Percentiles rank a stretch among this genome's conserved stretches.
phyloP scores from a whole-genome alignment of 2,113 vertebrate genomes.

The Falco punctatus region DNA sequence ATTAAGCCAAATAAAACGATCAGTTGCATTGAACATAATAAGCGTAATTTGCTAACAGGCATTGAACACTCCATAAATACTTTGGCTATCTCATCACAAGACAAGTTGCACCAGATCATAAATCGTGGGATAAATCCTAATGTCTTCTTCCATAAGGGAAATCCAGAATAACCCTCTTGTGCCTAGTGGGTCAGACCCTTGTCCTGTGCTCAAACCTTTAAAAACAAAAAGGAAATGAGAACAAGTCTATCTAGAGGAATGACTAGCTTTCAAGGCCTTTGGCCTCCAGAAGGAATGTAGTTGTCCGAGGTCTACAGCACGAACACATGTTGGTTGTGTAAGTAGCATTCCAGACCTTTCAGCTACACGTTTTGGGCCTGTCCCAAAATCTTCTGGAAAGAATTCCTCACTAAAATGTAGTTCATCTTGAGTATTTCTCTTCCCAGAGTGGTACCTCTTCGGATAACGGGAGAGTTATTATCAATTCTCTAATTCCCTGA shows the following conservation, averaged over 20 bases:
- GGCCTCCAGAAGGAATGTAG: slow-evolving; percentile 8
- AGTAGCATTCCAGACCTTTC: slow-evolving; percentile 60
- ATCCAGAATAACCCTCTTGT: not conserved
- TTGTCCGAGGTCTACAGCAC: slow-evolving; percentile 5
- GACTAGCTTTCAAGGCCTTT: not conserved
- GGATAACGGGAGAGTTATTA: slow-evolving; percentile 38
- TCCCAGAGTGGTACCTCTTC: not conserved
- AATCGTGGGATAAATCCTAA: not conserved
- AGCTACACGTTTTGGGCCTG: slow-evolving; percentile 21
- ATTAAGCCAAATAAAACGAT: not conserved
- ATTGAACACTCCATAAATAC: not conserved
- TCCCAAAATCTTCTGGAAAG: slow-evolving; percentile 56
- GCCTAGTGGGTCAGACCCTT: not conserved
- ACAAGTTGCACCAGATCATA: not conserved
- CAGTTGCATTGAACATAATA: not conserved
- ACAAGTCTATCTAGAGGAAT: not conserved
- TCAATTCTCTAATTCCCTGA: slow-evolving; percentile 53
- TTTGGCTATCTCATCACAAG: not conserved
- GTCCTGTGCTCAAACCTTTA: not conserved
- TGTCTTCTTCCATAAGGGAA: not conserved
- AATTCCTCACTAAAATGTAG: slow-evolving; percentile 22
- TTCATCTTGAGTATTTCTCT: slow-evolving; percentile 36
- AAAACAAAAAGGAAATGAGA: not conserved
- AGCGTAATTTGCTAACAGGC: not conserved
- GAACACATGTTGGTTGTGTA: slow-evolving; percentile 43